Base-by-base conservation (phyloP, 2,113 vertebrate species). In the Gambusia affinis region DNA sequence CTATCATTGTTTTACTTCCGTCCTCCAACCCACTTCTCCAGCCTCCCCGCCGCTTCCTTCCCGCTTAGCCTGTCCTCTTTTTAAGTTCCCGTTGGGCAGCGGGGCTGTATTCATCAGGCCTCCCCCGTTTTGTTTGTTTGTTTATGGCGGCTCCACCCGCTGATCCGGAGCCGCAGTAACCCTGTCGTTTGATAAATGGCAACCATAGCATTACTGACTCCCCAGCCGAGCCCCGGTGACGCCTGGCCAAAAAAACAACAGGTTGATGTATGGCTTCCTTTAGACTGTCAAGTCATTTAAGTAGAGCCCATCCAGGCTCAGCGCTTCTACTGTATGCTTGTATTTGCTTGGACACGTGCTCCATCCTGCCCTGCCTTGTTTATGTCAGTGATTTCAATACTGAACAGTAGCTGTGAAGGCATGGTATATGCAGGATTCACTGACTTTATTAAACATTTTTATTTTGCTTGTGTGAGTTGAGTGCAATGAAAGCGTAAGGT, bases 171-270 rank as follows among this genome's bases (percentile, higher is more conserved):
- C 83, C 19, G 75, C 84, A 80, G 86, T 87, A 88, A 85, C 87
- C 85, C 87, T 85, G 89, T 77, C 73, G 75, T 92, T 91, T 94
- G 89, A 93, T 90, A 88, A 92, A 93, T 93, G 90, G 90, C 87
- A 80, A 84, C 83, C 64, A 28, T 73, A 80, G 80, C 82, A 77
- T 88, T 88, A 88, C 88, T 81, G 88, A 92, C 92, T 91, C 81
- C 83, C 86, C 79, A 78, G 88, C 81, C 60, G 69, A 82, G 82
- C 64, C 70, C 10, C 27, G 70, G 76, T 72, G 85, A 89, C 71
- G 76, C 86, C 87, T 73, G 47, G 77, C 87, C 85, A 86, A 77
- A 78, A 78, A 78, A 73, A 87, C 60, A 75, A 80, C 78, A 88
- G 81, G 68, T 83, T 93, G 89, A 94, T 92, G 80, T 87, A 92